phyloP scores from a whole-genome alignment of 2,113 vertebrate genomes.

The Rhabdornis inornatus region DNA sequence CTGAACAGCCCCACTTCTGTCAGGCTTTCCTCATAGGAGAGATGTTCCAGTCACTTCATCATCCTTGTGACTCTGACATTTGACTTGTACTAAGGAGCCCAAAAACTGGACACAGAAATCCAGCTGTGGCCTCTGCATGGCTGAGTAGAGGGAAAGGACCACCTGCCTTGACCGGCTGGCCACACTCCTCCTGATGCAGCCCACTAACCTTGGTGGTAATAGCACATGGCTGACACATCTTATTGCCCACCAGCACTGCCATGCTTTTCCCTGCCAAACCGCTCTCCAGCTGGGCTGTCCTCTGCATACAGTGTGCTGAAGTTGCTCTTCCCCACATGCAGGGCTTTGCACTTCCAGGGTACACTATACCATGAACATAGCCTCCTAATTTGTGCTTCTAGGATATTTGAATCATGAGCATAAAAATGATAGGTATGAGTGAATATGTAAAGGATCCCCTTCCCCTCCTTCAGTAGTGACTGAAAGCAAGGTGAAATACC shows the following conservation, averaged over 20 bases:
- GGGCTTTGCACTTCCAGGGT: neutral
- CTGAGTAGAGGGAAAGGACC: neutral
- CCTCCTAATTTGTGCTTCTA: neutral
- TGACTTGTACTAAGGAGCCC: neutral
- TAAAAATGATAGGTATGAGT: neutral
- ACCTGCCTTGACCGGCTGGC: rapidly evolving
- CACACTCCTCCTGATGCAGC: neutral
- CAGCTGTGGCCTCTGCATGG: neutral
- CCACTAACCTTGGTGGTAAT: neutral
- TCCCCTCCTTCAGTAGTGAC: neutral
- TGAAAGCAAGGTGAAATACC: neutral
- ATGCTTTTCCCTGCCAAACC: neutral
- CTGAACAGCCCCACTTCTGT: neutral
- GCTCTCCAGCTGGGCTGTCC: neutral
- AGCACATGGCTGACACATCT: neutral
- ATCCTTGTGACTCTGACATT: rapidly evolving
- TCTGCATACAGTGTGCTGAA: neutral
- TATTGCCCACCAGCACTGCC: neutral
- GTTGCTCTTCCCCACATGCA: neutral
- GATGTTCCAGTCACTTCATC: neutral
- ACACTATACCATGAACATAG: neutral
- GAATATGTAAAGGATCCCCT: neutral
- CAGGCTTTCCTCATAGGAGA: neutral
- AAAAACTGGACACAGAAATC: neutral
- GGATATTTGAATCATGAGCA: neutral